These are phyloP conservation scores for Pelodytes ibericus DNA, from an alignment of 2,797 vertebrate species.

Conservation along the genomic window DNA sequence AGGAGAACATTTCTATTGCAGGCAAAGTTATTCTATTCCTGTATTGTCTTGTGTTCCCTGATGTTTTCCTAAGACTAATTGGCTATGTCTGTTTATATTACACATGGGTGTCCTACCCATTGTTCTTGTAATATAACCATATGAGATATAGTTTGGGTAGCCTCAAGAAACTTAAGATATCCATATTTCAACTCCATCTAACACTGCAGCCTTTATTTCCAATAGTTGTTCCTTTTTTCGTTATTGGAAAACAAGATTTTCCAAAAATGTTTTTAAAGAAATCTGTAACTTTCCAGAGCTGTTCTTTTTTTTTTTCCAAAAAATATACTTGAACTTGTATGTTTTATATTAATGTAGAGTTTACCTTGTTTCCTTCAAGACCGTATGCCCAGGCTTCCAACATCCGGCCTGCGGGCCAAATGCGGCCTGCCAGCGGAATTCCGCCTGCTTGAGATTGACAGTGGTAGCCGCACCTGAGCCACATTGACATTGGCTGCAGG, in stretches of 20 bases:
- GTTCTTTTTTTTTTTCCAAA: too few species aligned
- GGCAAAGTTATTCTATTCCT: conserved; percentile 11
- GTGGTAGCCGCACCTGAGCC: too few species aligned
- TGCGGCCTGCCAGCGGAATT: too few species aligned
- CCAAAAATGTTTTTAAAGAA: conserved; percentile 5
- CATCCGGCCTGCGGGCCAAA: too few species aligned
- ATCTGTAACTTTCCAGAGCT: too few species aligned
- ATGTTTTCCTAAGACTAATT: conserved; percentile 27
- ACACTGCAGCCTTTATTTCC: conserved; percentile 34
- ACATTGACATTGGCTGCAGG: too few species aligned
- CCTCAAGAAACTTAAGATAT: conserved; percentile 28
- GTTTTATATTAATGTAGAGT: too few species aligned
- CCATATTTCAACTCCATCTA: conserved; percentile 31
- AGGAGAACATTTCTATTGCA: too few species aligned
- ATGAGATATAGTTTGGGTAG: conserved; percentile 27
- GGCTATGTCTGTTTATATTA: conserved; percentile 26
- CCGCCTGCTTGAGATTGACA: too few species aligned
- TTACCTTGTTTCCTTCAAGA: too few species aligned
- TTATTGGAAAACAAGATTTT: conserved; percentile 40
- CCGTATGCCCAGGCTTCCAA: too few species aligned
- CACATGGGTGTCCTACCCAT: conserved; percentile 11
- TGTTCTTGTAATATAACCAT: conserved; percentile 36
- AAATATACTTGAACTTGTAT: too few species aligned
- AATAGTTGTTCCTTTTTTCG: conserved; percentile 39
- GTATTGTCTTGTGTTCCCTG: conserved; percentile 20